Percentiles rank a stretch among this genome's conserved stretches.
Evolutionary conservation across 2,113 vertebrate species (phyloP).

Genomic region (Psittacara wagleri): DNA sequence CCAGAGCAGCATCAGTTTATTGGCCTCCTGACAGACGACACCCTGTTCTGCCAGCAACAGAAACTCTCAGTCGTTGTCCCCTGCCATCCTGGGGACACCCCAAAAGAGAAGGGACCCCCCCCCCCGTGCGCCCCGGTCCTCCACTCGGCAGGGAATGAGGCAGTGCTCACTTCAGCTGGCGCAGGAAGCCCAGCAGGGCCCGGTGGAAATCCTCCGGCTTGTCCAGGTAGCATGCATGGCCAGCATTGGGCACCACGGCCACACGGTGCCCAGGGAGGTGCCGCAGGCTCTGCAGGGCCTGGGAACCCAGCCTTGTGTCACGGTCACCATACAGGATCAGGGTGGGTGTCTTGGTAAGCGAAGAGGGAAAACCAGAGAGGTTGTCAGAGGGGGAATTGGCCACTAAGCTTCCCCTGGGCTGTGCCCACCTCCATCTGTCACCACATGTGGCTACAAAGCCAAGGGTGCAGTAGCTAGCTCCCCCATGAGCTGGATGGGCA

Average conservation of each 20-base stretch:
- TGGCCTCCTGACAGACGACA: not conserved
- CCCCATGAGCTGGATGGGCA: fast-evolving
- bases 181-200: conserved; percentile 86
- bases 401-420: not conserved
- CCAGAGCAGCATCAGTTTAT: conserved; percentile 44
- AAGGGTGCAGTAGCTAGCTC: not conserved
- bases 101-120: not conserved
- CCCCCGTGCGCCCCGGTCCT: not conserved
- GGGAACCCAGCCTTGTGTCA: conserved; percentile 83
- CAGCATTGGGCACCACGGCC: conserved; percentile 77
- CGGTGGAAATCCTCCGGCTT: conserved; percentile 88
- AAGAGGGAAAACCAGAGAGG: not conserved
- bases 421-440: not conserved
- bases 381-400: not conserved
- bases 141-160: not conserved
- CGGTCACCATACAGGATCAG: conserved; percentile 88
- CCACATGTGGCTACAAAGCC: fast-evolving
- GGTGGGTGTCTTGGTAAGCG: conserved; percentile 83
- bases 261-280: conserved; percentile 83
- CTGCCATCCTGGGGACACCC: not conserved
- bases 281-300: conserved; percentile 87
- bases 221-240: conserved; percentile 95
- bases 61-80: not conserved
- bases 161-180: conserved; percentile 69
- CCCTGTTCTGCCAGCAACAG: not conserved